phyloP scores from a whole-genome alignment of 1,140 invertebrate genomes.

The Phortica variegata region DNA sequence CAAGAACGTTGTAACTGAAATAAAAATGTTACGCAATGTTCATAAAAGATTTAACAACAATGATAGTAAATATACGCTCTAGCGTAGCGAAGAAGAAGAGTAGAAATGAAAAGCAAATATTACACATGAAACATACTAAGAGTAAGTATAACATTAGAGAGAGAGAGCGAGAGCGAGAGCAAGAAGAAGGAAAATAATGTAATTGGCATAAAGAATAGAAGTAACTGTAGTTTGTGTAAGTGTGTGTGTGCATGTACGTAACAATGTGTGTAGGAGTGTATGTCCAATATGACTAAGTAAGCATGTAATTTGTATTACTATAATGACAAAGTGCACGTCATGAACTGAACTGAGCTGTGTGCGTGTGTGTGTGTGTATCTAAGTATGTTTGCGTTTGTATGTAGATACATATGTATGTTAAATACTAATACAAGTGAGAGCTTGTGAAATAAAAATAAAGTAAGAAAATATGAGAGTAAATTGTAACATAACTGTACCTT shows the following conservation, averaged over 20 bases:
- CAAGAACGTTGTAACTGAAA: slow-evolving; percentile 6
- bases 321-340: too few species aligned
- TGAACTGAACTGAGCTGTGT: background rate
- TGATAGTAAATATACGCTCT: too few species aligned
- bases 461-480: too few species aligned
- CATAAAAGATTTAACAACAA: background rate
- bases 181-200: slow-evolving; percentile 5
- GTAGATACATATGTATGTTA: slow-evolving; percentile 7
- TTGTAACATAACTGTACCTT: slow-evolving; percentile 69
- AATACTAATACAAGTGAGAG: slow-evolving; percentile 9
- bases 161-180: slow-evolving; percentile 5
- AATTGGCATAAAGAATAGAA: slow-evolving; percentile 3
- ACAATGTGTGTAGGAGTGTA: too few species aligned
- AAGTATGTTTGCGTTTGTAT: background rate
- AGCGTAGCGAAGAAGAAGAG: background rate
- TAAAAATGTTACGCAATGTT: background rate
- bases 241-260: slow-evolving; percentile 2
- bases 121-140: slow-evolving; percentile 13
- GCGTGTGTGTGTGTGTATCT: background rate
- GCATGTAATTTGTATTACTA: too few species aligned
- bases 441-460: slow-evolving; percentile 7
- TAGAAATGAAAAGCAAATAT: background rate
- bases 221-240: too few species aligned
- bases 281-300: too few species aligned
- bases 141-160: slow-evolving; percentile 14